These are phyloP conservation scores for Sebastiscus tertius DNA, from an alignment of 2,797 vertebrate genomes.

Conservation along the genomic window DNA sequence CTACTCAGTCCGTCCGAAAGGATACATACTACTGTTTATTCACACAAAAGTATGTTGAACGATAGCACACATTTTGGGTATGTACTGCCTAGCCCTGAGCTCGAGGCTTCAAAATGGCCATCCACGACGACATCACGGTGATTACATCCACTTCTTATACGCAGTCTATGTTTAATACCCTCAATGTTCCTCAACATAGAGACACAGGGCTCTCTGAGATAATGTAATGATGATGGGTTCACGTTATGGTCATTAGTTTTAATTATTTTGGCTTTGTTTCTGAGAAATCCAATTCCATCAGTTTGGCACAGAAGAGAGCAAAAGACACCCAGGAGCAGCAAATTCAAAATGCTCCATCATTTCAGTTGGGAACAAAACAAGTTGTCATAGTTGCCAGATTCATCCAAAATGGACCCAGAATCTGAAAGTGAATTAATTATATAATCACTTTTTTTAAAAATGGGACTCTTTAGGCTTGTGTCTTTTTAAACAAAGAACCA, in stretches of 20 bases:
- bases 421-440: not conserved
- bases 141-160: no score
- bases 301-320: not conserved
- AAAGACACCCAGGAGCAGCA: not conserved
- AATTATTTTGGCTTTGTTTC: not conserved
- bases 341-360: not conserved
- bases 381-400: not conserved
- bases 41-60: no score
- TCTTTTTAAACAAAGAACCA: not conserved
- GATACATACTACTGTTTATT: no score
- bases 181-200: not conserved
- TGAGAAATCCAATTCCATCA: not conserved
- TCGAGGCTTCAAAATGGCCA: rapidly evolving
- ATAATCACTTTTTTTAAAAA: not conserved
- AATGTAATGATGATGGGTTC: not conserved
- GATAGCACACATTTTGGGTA: no score
- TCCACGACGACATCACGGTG: no score
- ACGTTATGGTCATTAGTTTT: not conserved
- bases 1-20: no score
- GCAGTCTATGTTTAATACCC: not conserved
- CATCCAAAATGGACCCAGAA: not conserved
- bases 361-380: not conserved
- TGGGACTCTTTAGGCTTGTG: not conserved
- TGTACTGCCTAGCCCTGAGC: no score
- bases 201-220: not conserved